Evolutionary conservation across 2,888 invertebrate genomes (phyloP), one percentile per base, ranked within the genome.

Genomic region (Lagria hirta): DNA sequence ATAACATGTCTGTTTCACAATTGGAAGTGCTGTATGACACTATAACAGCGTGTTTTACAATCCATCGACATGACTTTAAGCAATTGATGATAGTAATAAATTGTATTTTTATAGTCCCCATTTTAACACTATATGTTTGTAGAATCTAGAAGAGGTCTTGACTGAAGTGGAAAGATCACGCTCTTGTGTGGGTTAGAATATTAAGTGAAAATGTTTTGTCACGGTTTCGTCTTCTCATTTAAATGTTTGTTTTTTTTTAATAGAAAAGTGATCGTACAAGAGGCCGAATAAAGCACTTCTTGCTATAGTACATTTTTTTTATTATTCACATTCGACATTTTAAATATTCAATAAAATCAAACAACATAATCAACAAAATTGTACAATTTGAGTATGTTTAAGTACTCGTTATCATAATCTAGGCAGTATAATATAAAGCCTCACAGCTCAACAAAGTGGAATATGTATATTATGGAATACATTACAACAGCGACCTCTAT

Each of bases 1-100:
- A 58, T 47, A 55, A 60, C 43, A 64, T 68, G 58, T 51, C 61
- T 1, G 60, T 69, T 6, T 51, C 62, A 2, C 62, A 67, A 44
- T 49, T 70, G 34, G 69, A 70, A 51, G 49, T 69, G 11, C 49
- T 69, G 2, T 69, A 70, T 51, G 68, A 69, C 45, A 64, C 65
- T 22, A 62, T 69, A 20, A 51, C 61, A 6, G 60, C 64, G 3
- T 66, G 69, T 42, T 64, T 68, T 21, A 58, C 55, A 30, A 59
- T 68, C 15, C 52, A 69, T 43, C 61, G 54, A 44, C 51, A 62
- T 46, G 60, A 60, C 24, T 65, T 64, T 40, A 51, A 58, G 3
- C 48, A 51, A 27, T 47, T 65, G 28, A 24, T 62, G n/a, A n/a
- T n/a, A n/a, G n/a, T n/a, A n/a, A n/a, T n/a, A n/a, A n/a, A n/a